phyloP scores from a whole-genome alignment of 2,888 invertebrate genomes.

The Encarsia formosa region DNA sequence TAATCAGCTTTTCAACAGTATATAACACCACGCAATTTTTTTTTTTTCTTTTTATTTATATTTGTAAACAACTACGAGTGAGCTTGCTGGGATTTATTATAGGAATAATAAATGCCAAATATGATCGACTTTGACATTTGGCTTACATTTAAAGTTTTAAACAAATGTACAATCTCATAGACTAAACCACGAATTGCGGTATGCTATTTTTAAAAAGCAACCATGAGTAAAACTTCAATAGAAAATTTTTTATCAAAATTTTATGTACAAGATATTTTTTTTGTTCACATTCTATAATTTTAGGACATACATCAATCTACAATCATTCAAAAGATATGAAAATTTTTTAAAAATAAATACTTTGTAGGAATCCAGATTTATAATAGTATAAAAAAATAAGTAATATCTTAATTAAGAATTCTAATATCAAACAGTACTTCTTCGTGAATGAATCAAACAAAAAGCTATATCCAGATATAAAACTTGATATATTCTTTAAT shows the following conservation, averaged over 20 bases:
- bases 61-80: constrained; percentile 20
- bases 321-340: constrained; percentile 4
- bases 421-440: not conserved
- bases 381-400: constrained; percentile 4
- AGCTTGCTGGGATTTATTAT: constrained; percentile 18
- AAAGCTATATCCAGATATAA: not conserved
- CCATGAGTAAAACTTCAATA: constrained; percentile 13
- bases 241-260: constrained; percentile 1
- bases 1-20: not conserved
- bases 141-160: constrained; percentile 16
- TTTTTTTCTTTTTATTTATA: constrained; percentile 15
- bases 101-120: constrained; percentile 20
- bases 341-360: not conserved
- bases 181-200: not conserved
- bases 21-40: constrained; percentile 4
- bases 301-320: no score
- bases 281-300: no score
- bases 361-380: not conserved
- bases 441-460: not conserved
- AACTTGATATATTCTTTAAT: not conserved
- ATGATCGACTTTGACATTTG: no score
- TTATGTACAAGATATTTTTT: not conserved
- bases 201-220: not conserved
- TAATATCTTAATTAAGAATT: not conserved
- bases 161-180: constrained; percentile 25